Base-by-base conservation (phyloP, 1,140 invertebrate genomes). In the Drosophila seguyi region DNA sequence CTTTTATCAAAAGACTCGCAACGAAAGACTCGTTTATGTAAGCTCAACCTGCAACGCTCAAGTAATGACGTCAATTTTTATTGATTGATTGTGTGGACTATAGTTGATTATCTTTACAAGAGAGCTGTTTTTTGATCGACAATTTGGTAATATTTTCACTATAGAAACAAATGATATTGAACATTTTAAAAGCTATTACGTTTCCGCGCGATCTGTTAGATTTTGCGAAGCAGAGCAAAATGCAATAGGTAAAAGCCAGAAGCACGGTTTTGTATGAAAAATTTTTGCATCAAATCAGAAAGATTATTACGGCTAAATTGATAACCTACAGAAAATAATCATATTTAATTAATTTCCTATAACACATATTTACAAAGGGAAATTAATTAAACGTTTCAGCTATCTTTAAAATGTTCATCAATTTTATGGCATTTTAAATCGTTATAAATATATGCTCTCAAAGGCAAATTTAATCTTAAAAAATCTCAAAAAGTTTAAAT, bases 1-100 rank as follows among this genome's bases (percentile, higher is more conserved):
- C 34, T 16, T 71, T 48, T 59, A 41, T 72, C 36, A 36, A 34
- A 13, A 20, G 6, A n/a, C n/a, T n/a, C n/a, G n/a, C n/a, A n/a
- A n/a, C n/a, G 1, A 27, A 31, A 25, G 10, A 29, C 13, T n/a
- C 20, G 31, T 20, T 57, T 57, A 27, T 42, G 22, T 42, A 27
- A 57, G 34, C 16, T 41, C 6, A 14, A 57, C 11, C 11, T 10
- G 34, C 11, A 10, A 3, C 10, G 10, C 10, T 25, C 16, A 13
- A 44, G 7, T 14, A 53, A 6, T 22, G 18, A 22, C 18, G 27
- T 20, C 31, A 34, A 20, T 1, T n/a, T n/a, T n/a, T 52, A 7
- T 14, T 52, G n/a, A 14, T 34, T 20, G 18, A 6, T 52, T 10
- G 47, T 50, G 27, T 11, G 14, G 25, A 20, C 10, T 20, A 42